Evolutionary conservation across 2,113 vertebrate species (phyloP).

Genomic region (Opisthocomus hoazin): DNA sequence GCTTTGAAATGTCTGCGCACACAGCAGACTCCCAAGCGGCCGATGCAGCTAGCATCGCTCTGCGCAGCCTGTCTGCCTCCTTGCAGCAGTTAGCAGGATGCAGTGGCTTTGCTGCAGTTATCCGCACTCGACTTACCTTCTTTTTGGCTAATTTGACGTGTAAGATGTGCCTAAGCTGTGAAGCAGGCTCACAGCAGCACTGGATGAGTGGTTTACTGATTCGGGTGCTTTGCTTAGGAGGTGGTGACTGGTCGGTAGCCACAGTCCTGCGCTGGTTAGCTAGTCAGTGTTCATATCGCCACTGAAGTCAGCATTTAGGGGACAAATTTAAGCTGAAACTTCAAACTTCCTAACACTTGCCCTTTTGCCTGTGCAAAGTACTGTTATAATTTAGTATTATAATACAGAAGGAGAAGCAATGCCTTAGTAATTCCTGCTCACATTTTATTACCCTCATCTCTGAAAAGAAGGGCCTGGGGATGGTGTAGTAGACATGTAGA

Average conservation of each 20-base stretch:
- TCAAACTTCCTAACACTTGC: background rate
- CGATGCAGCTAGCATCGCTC: background rate
- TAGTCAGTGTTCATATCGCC: fast-evolving
- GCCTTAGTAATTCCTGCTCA: background rate
- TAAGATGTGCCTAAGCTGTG: fast-evolving
- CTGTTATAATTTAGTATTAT: background rate
- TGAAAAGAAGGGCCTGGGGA: background rate
- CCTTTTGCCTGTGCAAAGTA: background rate
- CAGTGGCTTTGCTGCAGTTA: background rate
- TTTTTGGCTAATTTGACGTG: background rate
- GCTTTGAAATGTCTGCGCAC: background rate
- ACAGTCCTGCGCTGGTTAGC: fast-evolving
- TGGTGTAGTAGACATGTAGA: background rate
- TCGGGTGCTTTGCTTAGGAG: background rate
- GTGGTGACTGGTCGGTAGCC: background rate
- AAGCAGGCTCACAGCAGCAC: background rate
- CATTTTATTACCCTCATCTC: background rate
- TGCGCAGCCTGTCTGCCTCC: background rate
- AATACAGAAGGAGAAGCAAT: background rate
- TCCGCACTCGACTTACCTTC: background rate
- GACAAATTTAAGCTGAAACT: background rate
- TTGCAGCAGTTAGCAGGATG: background rate
- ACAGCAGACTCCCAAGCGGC: background rate
- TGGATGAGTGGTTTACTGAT: background rate
- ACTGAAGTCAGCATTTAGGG: background rate